Evolutionary conservation across 2,113 vertebrate species (phyloP).

Genomic region (Rousettus leschenaultii): DNA sequence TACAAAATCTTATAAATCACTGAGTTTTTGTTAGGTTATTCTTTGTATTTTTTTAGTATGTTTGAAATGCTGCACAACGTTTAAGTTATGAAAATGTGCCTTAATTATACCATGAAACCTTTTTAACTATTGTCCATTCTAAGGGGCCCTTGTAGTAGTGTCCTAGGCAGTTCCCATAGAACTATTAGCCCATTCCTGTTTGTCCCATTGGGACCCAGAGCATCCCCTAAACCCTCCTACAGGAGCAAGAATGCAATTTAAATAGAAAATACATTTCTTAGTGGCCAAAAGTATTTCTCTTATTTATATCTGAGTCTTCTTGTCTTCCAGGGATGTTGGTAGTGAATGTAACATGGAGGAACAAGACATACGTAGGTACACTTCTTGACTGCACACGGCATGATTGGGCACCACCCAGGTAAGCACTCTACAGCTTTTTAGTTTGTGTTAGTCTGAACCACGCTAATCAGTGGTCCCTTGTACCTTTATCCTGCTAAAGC

Average conservation of each 20-base stretch:
- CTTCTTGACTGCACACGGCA: slow-evolving; percentile 97
- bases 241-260: background rate
- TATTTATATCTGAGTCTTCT: slow-evolving; percentile 29
- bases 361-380: slow-evolving; percentile 98
- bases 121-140: background rate
- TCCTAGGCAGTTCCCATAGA: background rate
- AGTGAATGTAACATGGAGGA: slow-evolving; percentile 99
- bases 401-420: slow-evolving; percentile 99
- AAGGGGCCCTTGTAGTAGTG: no score
- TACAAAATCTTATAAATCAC: background rate
- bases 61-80: background rate
- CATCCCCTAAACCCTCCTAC: background rate
- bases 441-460: background rate
- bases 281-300: background rate
- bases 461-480: background rate
- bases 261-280: background rate
- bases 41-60: background rate
- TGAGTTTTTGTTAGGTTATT: background rate
- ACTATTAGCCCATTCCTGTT: background rate
- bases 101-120: background rate
- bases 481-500: background rate
- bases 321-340: slow-evolving; percentile 93
- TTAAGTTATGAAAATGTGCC: background rate
- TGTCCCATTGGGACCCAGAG: background rate
- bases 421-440: slow-evolving; percentile 45